phyloP scores from a whole-genome alignment of 2,888 invertebrate species.

The Hypercompe scribonia region DNA sequence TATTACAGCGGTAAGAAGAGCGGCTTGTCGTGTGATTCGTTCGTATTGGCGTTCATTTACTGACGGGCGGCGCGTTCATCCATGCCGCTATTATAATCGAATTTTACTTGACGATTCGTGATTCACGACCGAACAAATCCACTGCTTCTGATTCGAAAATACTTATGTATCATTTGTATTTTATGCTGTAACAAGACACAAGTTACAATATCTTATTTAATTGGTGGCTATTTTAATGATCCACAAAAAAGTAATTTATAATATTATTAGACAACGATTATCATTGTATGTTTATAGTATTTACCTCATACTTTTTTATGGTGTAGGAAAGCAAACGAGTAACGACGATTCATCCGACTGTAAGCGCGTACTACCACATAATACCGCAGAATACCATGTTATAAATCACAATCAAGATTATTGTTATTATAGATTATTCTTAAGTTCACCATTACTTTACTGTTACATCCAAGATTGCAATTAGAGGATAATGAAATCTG shows the following conservation, averaged over 20 bases:
- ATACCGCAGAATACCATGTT: no score
- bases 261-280: background rate
- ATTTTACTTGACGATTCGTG: constrained; percentile 78
- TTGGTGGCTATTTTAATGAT: background rate
- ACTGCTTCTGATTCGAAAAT: constrained; percentile 66
- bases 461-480: no score
- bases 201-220: background rate
- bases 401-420: no score
- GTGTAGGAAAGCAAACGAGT: no score
- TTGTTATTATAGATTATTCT: no score
- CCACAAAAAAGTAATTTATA: background rate
- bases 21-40: constrained; percentile 68
- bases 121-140: constrained; percentile 72
- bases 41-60: constrained; percentile 75
- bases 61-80: constrained; percentile 66
- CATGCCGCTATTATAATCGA: constrained; percentile 75
- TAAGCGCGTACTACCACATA: no score
- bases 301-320: no score
- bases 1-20: constrained; percentile 57
- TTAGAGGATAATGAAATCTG: no score
- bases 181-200: background rate
- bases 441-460: no score
- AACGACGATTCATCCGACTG: no score
- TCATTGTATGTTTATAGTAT: background rate
- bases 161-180: constrained; percentile 13